phyloP scores from a whole-genome alignment of 2,797 vertebrate genomes.

The Rhinella marina region DNA sequence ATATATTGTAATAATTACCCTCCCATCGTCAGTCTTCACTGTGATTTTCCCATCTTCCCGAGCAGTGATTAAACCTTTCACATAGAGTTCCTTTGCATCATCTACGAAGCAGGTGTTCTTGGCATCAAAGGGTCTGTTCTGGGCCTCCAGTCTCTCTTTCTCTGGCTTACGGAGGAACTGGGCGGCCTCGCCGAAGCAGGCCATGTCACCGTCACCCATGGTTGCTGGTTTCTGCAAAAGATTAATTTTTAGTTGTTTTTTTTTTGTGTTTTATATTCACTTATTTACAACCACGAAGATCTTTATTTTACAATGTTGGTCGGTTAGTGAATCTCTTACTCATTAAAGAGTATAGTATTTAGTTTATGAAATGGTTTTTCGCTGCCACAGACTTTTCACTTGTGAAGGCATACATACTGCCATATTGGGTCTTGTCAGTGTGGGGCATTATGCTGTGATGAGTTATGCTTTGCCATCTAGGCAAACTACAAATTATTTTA shows the following conservation, averaged over 20 bases:
- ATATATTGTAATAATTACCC: slow-evolving; percentile 70
- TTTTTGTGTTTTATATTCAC: too few relatives aligned
- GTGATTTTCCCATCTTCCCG: slow-evolving; percentile 83
- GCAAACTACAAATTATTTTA: background rate
- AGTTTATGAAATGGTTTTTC: background rate
- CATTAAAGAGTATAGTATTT: too few relatives aligned
- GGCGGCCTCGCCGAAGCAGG: slow-evolving; percentile 82
- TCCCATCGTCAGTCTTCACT: slow-evolving; percentile 76
- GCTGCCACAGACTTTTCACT: background rate
- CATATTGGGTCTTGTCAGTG: too few relatives aligned
- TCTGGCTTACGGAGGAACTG: slow-evolving; percentile 86
- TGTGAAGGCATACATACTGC: background rate
- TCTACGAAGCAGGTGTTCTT: slow-evolving; percentile 81
- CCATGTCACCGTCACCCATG: slow-evolving; percentile 81
- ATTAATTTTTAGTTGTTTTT: too few relatives aligned
- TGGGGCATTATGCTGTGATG: too few relatives aligned
- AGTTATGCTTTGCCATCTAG: background rate
- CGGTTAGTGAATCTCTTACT: too few relatives aligned
- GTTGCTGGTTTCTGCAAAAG: too few relatives aligned
- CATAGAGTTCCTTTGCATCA: slow-evolving; percentile 79
- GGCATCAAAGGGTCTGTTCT: slow-evolving; percentile 88
- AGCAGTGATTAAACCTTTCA: slow-evolving; percentile 74
- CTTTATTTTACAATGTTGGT: too few relatives aligned
- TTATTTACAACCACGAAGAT: too few relatives aligned
- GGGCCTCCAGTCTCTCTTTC: slow-evolving; percentile 84